Conservation (phyloP, 2,888 invertebrate species). For the Periphyllus acericola region DNA sequence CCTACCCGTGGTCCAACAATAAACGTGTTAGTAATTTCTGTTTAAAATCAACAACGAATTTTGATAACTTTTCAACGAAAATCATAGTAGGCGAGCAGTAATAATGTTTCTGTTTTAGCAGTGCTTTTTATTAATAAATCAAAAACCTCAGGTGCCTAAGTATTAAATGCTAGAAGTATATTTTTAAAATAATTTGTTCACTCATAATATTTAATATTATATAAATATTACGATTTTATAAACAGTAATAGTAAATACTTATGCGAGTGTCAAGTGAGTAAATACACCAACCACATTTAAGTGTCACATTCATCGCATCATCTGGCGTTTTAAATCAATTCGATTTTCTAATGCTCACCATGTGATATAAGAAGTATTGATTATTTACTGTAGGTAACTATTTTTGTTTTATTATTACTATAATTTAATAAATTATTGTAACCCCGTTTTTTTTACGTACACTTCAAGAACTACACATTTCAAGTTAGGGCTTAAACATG, state of each 20-base stretch:
- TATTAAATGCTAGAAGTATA: no score
- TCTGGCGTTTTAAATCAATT: neutral
- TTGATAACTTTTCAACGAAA: no score
- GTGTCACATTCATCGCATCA: neutral
- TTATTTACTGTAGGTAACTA: neutral
- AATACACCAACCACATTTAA: neutral
- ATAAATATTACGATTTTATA: neutral
- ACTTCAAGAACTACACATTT: neutral
- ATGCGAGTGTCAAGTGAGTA: neutral
- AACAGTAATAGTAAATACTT: neutral
- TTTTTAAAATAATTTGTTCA: neutral
- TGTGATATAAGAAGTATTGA: no score
- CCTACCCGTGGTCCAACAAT: no score
- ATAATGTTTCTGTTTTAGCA: no score
- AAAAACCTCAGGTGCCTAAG: no score
- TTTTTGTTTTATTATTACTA: neutral
- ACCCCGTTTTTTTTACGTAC: neutral
- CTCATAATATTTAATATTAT: neutral
- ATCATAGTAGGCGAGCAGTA: no score
- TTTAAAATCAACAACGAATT: no score
- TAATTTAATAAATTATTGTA: neutral
- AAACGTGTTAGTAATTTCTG: no score
- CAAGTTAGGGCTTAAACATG: constrained; percentile 42
- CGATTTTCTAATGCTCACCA: neutral
- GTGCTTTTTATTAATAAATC: no score